phyloP scores from a whole-genome alignment of 2,888 invertebrate species.

The Temnothorax rugatulus region DNA sequence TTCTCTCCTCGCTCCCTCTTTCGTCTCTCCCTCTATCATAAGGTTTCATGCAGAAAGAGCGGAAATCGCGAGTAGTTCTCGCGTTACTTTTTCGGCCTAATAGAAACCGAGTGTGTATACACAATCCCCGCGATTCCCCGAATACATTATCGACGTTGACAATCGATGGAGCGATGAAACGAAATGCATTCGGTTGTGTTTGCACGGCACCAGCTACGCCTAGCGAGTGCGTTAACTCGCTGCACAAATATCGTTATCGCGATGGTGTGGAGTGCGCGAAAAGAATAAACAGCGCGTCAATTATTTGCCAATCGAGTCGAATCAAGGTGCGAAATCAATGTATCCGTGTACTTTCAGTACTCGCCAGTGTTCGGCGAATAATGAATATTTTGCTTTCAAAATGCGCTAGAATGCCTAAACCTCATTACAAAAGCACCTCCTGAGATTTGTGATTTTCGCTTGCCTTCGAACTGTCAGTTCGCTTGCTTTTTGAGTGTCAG shows the following conservation, averaged over 20 bases:
- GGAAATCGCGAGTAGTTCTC: constrained; percentile 20
- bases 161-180: neutral
- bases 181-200: constrained; percentile 19
- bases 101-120: constrained; percentile 52
- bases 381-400: neutral
- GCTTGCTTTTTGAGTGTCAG: constrained; percentile 74
- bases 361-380: too few relatives aligned
- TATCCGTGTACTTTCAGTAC: neutral
- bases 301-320: neutral
- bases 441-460: constrained; percentile 67
- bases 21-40: neutral
- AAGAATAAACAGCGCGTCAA: constrained; percentile 12
- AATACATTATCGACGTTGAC: constrained; percentile 37
- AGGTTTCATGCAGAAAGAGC: neutral
- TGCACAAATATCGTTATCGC: constrained; percentile 24
- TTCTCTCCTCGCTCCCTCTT: neutral
- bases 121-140: constrained; percentile 17
- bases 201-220: neutral
- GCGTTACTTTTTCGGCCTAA: constrained; percentile 45
- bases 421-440: constrained; percentile 65
- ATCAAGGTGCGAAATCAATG: neutral
- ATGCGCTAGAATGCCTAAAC: constrained; percentile 50
- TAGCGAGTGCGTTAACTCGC: constrained; percentile 8
- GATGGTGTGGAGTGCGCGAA: neutral
- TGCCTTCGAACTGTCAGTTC: constrained; percentile 71